Base-by-base conservation (phyloP, 2,797 vertebrate genomes). In the Thripadectes ignobilis region DNA sequence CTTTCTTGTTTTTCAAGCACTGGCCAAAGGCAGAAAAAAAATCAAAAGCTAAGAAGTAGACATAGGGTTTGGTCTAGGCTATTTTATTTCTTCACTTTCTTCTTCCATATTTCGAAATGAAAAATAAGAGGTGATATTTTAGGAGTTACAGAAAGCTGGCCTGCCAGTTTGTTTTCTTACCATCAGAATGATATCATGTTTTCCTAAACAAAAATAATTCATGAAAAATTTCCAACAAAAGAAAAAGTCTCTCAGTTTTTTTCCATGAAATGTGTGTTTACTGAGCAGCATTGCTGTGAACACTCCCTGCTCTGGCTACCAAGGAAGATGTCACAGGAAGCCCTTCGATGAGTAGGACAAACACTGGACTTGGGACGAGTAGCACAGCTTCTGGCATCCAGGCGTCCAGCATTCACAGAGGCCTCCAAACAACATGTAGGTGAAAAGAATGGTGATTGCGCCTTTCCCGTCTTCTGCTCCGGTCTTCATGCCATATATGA, bases 161-260 rank as follows among this genome's bases (percentile, higher is more conserved):
- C 55, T 76, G 74, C 36, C 57, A 75, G 77, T 95, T 95, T 95
- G 83, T 93, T 93, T 95, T 95, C 71, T 96, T 95, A 86, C 90
- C 88, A 95, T 95, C 86, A 87, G 90, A 92, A 95, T 95, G 96
- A 96, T 97, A 95, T 95, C 90, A 97, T 96, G 57, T 92, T 96
- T 97, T 94, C 95, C 95, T 92, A 96, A 97, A 96, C 86, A 96
- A 97, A 97, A 96, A 96, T 95, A 95, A 92, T 96, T 92, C 74
- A 48, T 48, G 74, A 93, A 95, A 94, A 86, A 82, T 94, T 95
- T 95, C 91, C 89, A 91, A 88, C 79, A 93, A 86, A 96, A 89
- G 66, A 68, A 86, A 75, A 91, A 77, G 65, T 65, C 14, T 83
- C 43, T 89, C 68, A 4, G 32, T 4, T 93, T 96, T 97, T 96